These are phyloP conservation scores for Rachycentron canadum DNA, from an alignment of 2,797 vertebrate species.

Conservation along the genomic window DNA sequence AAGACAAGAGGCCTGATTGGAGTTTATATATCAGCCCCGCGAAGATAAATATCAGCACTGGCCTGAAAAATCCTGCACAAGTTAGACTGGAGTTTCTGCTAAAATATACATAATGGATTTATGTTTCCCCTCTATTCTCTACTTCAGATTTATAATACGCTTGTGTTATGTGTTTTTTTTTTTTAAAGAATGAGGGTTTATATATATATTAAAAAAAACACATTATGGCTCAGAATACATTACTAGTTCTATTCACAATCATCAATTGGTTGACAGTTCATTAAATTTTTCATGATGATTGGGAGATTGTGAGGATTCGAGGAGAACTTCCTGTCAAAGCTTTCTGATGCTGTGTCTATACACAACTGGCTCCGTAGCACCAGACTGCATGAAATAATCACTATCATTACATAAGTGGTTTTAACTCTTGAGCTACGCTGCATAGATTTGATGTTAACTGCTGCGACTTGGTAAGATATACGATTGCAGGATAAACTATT, in stretches of 20 bases:
- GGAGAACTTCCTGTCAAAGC: background rate
- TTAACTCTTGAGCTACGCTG: constrained; percentile 45
- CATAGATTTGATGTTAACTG: constrained; percentile 19
- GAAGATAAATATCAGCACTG: background rate
- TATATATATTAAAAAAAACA: background rate
- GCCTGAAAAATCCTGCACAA: background rate
- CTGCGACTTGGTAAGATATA: background rate
- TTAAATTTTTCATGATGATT: background rate
- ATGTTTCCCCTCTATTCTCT: background rate
- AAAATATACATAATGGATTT: background rate
- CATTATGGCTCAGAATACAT: background rate
- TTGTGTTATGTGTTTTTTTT: background rate
- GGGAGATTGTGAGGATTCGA: background rate
- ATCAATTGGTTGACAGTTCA: background rate
- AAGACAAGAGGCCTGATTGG: background rate
- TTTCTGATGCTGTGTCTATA: constrained; percentile 3
- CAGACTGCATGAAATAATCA: constrained; percentile 42
- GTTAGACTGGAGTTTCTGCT: background rate
- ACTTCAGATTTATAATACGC: background rate
- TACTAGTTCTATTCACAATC: background rate
- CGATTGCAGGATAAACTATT: background rate
- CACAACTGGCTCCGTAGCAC: constrained; percentile 7
- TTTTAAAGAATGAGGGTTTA: background rate
- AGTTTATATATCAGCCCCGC: background rate
- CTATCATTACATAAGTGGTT: constrained; percentile 50